Evolutionary conservation across 1,140 invertebrate species (phyloP).

Genomic region (Lethocerus indicus): DNA sequence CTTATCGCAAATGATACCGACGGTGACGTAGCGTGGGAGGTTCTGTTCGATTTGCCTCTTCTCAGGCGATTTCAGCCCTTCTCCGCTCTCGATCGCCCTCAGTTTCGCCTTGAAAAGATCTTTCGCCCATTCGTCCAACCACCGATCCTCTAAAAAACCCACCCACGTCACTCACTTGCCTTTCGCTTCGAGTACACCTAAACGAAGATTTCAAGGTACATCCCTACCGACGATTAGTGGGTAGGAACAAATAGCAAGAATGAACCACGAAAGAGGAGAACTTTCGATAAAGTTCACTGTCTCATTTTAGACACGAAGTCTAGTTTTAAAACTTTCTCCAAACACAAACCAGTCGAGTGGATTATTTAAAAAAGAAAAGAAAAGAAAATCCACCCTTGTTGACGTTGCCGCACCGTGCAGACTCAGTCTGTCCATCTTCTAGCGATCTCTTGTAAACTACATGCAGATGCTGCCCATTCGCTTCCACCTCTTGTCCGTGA

Average conservation of each 20-base stretch:
- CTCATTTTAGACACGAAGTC: neutral
- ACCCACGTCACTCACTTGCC: no score
- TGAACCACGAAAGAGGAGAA: neutral
- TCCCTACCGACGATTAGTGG: no score
- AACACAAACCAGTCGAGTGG: neutral
- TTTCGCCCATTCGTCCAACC: no score
- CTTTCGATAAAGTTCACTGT: neutral
- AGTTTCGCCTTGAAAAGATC: no score
- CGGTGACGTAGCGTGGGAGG: conserved; percentile 34
- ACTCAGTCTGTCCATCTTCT: neutral
- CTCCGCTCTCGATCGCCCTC: no score
- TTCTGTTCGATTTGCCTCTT: no score
- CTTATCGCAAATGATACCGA: conserved; percentile 43
- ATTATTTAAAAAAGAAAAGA: neutral
- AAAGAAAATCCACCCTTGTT: neutral
- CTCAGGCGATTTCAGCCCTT: no score
- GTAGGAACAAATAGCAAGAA: no score
- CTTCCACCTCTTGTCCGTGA: conserved; percentile 24
- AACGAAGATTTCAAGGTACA: no score
- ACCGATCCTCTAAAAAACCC: no score
- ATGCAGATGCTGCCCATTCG: conserved; percentile 29
- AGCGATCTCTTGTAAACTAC: conserved; percentile 24
- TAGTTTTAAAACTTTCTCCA: neutral
- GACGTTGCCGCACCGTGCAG: neutral
- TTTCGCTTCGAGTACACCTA: no score